These are phyloP conservation scores for Baronia brevicornis DNA, from an alignment of 2,888 invertebrate genomes.

Conservation along the genomic window DNA sequence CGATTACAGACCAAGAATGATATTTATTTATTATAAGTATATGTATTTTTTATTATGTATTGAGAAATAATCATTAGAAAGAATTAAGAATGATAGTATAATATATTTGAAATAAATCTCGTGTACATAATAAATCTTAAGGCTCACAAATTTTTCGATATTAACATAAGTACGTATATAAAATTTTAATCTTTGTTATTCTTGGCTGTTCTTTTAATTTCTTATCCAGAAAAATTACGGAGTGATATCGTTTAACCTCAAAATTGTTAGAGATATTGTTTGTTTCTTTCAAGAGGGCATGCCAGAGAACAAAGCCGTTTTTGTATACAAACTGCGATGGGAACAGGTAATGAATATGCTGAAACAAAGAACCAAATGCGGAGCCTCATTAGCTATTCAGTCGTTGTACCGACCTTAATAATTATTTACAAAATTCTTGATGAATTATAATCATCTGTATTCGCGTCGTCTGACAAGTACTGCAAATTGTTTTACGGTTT, in stretches of 20 bases:
- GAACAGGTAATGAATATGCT: constrained; percentile 67
- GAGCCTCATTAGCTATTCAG: constrained; percentile 64
- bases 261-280: constrained; percentile 61
- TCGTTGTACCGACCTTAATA: constrained; percentile 55
- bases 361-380: constrained; percentile 58
- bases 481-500: constrained; percentile 12
- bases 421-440: constrained; percentile 63
- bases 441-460: constrained; percentile 37
- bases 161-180: constrained; percentile 20
- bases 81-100: too few relatives aligned
- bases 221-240: constrained; percentile 41
- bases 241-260: constrained; percentile 54
- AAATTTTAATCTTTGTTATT: constrained; percentile 39
- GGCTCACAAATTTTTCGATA: constrained; percentile 8
- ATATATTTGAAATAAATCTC: background rate
- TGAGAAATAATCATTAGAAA: too few relatives aligned
- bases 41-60: too few relatives aligned
- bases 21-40: too few relatives aligned
- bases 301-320: constrained; percentile 49
- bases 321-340: constrained; percentile 51
- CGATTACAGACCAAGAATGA: too few relatives aligned
- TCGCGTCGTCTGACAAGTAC: constrained; percentile 14
- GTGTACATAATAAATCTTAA: constrained; percentile 1
- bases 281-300: constrained; percentile 46
- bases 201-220: constrained; percentile 46